A percentile compares a stretch with the other conserved stretches of the same genome.
Conservation (phyloP, 2,797 vertebrate genomes). For the Coregonus ussuriensis region DNA sequence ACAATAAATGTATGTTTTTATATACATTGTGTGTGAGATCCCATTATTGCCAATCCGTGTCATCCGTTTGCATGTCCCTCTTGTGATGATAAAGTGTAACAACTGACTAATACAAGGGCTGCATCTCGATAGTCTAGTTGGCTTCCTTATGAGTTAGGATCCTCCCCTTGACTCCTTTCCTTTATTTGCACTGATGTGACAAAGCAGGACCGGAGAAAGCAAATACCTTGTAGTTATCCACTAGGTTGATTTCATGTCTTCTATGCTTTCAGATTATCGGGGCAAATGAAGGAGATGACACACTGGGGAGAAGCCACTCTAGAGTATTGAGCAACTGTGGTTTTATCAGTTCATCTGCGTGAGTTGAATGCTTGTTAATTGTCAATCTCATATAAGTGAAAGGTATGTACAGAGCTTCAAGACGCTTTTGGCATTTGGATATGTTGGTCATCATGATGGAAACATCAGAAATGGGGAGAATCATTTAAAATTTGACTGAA, state of each 20-base stretch:
- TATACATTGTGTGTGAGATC: conserved; percentile 50
- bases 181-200: neutral
- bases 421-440: neutral
- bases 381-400: neutral
- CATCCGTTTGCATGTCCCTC: neutral
- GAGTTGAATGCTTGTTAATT: neutral
- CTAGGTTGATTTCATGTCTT: neutral
- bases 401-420: neutral
- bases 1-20: conserved; percentile 83
- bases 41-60: conserved; percentile 33
- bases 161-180: neutral
- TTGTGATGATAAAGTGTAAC: neutral
- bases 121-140: neutral
- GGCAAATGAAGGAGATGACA: neutral
- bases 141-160: neutral
- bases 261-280: neutral
- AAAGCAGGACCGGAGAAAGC: neutral
- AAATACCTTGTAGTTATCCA: neutral
- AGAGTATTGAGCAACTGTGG: neutral
- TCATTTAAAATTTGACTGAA: no score
- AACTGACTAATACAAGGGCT: neutral
- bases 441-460: neutral
- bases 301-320: neutral
- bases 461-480: neutral
- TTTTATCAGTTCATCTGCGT: neutral